Conservation (phyloP, 2,797 vertebrate species). For the Characodon lateralis region DNA sequence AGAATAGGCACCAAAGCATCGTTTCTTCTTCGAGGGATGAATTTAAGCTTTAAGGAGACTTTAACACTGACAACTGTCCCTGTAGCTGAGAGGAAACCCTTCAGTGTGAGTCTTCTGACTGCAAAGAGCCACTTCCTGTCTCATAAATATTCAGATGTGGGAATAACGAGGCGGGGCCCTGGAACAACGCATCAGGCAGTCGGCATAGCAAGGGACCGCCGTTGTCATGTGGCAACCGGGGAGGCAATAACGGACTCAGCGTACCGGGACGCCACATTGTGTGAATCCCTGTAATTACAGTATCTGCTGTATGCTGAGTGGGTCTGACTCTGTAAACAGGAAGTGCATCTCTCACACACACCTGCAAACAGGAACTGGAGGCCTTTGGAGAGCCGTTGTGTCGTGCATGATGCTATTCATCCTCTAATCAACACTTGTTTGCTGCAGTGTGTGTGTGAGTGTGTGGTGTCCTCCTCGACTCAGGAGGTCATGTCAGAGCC, state of each 20-base stretch:
- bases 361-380: conserved; percentile 57
- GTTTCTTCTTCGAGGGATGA: conserved; percentile 58
- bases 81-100: conserved; percentile 33
- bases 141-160: conserved; percentile 78
- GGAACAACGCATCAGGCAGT: conserved; percentile 27
- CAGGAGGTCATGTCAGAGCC: conserved; percentile 67
- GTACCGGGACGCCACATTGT: conserved; percentile 72
- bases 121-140: conserved; percentile 59
- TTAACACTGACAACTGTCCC: conserved; percentile 62
- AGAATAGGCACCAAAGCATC: too few relatives aligned
- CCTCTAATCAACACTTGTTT: conserved; percentile 58
- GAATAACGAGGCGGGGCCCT: conserved; percentile 41
- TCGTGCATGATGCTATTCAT: conserved; percentile 53
- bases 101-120: conserved; percentile 47
- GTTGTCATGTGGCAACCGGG: conserved; percentile 67
- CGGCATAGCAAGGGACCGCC: conserved; percentile 40
- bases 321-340: conserved; percentile 59
- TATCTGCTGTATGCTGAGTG: conserved; percentile 57
- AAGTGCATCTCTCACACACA: conserved; percentile 50
- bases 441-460: conserved; percentile 5
- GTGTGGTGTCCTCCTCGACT: conserved; percentile 26
- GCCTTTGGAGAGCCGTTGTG: conserved; percentile 59
- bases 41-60: conserved; percentile 53
- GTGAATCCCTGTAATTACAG: conserved; percentile 75
- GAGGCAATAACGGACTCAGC: conserved; percentile 74